A percentile compares a stretch with the other conserved stretches of the same genome.
Evolutionary conservation across 2,113 vertebrate genomes (phyloP).

Genomic region (Brienomyrus longianalis): DNA sequence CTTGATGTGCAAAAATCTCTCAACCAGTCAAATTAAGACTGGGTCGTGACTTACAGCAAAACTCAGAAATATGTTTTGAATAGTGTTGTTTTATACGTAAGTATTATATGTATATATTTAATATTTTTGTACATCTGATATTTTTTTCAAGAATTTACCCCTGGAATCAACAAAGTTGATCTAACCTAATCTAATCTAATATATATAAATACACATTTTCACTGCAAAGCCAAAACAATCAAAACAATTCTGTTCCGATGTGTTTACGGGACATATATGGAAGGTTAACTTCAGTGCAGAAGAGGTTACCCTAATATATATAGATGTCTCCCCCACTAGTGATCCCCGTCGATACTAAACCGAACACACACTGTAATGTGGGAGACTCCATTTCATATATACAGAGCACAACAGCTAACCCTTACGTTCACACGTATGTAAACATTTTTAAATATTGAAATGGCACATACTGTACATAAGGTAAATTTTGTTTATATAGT

Average conservation of each 20-base stretch:
- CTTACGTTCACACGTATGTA: background rate
- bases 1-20: background rate
- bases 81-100: background rate
- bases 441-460: background rate
- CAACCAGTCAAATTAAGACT: background rate
- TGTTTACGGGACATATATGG: background rate
- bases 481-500: background rate
- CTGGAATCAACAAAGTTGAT: background rate
- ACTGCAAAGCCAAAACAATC: background rate
- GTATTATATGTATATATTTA: background rate
- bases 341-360: background rate
- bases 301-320: background rate
- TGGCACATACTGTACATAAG: background rate
- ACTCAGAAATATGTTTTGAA: background rate
- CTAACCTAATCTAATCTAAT: background rate
- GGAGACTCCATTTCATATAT: background rate
- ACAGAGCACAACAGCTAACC: background rate
- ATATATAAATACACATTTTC: background rate
- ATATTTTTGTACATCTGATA: background rate
- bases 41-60: background rate
- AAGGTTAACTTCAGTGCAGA: background rate
- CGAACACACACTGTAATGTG: background rate
- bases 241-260: background rate
- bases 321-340: background rate
- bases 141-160: background rate